These are phyloP conservation scores for Acholoe squamosa DNA, from an alignment of 2,888 invertebrate species.

Conservation along the genomic window DNA sequence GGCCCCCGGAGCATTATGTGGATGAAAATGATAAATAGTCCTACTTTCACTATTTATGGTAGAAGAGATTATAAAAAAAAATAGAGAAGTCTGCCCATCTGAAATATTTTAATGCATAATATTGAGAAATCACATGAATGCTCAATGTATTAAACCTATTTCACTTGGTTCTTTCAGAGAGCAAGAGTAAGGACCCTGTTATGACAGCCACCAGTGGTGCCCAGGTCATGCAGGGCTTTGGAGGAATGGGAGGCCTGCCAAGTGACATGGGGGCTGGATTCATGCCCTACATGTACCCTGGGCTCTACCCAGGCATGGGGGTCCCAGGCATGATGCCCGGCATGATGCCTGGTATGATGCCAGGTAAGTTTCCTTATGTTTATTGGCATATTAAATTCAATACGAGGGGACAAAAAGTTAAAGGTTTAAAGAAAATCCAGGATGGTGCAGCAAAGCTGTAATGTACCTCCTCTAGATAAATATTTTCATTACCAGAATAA, in stretches of 20 bases:
- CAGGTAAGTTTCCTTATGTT: slow-evolving; percentile 74
- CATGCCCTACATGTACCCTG: slow-evolving; percentile 83
- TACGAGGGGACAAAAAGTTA: too few relatives aligned
- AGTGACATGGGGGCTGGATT: slow-evolving; percentile 77
- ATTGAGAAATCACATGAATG: too few relatives aligned
- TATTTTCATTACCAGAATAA: too few relatives aligned
- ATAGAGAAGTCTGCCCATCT: too few relatives aligned
- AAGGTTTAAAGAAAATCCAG: too few relatives aligned
- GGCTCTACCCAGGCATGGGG: slow-evolving; percentile 82
- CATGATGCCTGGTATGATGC: slow-evolving; percentile 82
- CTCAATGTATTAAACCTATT: slow-evolving; percentile 15
- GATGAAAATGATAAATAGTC: too few relatives aligned
- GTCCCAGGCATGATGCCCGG: slow-evolving; percentile 86
- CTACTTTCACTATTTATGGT: too few relatives aligned
- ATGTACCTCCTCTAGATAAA: too few relatives aligned
- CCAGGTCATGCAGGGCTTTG: slow-evolving; percentile 77
- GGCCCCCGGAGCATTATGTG: too few relatives aligned
- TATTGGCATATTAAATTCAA: background rate
- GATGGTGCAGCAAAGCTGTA: too few relatives aligned
- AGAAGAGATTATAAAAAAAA: too few relatives aligned
- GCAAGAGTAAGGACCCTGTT: slow-evolving; percentile 48
- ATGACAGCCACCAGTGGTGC: slow-evolving; percentile 63
- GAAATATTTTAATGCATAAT: too few relatives aligned
- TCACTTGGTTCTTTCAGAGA: slow-evolving; percentile 17
- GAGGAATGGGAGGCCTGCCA: slow-evolving; percentile 73